Conservation (phyloP, 2,113 vertebrate species). For the Lycaon pictus region DNA sequence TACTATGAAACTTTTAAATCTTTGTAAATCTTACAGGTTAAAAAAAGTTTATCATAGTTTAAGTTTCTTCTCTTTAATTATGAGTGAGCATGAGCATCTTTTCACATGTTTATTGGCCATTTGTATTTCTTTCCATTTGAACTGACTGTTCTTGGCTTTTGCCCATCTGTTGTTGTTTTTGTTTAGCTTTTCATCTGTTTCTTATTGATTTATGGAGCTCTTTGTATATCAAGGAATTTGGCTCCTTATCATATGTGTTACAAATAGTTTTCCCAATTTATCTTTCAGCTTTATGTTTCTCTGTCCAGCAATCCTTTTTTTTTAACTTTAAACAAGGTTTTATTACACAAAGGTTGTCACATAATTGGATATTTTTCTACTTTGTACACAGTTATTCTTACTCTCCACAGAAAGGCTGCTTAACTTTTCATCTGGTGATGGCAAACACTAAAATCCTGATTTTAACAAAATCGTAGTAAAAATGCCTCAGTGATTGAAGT, state of each 20-base stretch:
- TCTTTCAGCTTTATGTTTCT: slow-evolving; percentile 46
- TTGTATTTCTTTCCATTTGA: slow-evolving; percentile 60
- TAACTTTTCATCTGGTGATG: no score
- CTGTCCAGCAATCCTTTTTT: neutral
- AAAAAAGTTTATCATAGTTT: slow-evolving; percentile 46
- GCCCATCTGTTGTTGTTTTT: slow-evolving; percentile 44
- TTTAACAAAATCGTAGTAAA: no score
- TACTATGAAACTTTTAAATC: neutral
- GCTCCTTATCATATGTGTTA: slow-evolving; percentile 45
- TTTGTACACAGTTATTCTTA: no score
- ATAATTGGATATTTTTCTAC: no score
- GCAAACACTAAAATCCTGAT: no score
- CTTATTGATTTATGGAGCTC: slow-evolving; percentile 56
- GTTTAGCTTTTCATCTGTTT: slow-evolving; percentile 58
- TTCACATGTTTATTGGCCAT: slow-evolving; percentile 60
- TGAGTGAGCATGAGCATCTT: slow-evolving; percentile 20
- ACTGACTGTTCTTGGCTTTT: slow-evolving; percentile 48
- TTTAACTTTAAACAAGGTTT: no score
- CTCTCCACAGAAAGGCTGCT: no score
- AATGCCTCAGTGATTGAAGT: no score
- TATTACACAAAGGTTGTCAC: no score
- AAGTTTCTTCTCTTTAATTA: slow-evolving; percentile 37
- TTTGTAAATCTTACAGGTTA: slow-evolving; percentile 11
- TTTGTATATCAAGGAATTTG: slow-evolving; percentile 65
- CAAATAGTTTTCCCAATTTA: slow-evolving; percentile 41